These are phyloP conservation scores for Timema podura DNA, from an alignment of 2,888 invertebrate genomes.

Conservation along the genomic window DNA sequence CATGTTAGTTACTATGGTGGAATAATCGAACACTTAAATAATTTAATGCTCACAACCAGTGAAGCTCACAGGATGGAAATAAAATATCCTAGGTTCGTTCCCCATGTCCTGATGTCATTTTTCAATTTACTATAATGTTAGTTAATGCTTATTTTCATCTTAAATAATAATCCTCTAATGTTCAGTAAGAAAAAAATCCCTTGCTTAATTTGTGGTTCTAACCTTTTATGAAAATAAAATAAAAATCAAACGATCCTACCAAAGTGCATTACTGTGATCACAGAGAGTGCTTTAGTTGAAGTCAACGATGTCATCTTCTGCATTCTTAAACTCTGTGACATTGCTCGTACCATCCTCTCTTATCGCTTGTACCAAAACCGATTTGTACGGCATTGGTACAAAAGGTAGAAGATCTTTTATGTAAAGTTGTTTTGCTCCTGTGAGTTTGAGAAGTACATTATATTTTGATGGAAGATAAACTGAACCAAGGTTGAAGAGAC, in stretches of 20 bases:
- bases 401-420: not conserved
- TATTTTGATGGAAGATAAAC: slow-evolving; percentile 10
- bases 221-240: slow-evolving; percentile 12
- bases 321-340: not conserved
- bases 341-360: not conserved
- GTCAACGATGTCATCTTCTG: slow-evolving; percentile 11
- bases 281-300: slow-evolving; percentile 1
- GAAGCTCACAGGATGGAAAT: no score
- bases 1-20: not conserved
- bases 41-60: no score
- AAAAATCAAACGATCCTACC: not conserved
- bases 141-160: not conserved
- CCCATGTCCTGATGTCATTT: no score
- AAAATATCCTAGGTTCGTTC: no score
- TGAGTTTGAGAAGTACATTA: not conserved
- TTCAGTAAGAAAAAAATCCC: not conserved
- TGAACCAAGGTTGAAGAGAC: slow-evolving; percentile 1
- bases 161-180: not conserved
- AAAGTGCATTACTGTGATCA: not conserved
- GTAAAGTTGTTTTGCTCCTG: slow-evolving; percentile 9
- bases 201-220: not conserved
- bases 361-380: slow-evolving; percentile 7
- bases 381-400: slow-evolving; percentile 12
- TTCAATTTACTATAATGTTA: no score
- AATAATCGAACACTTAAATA: no score